Evolutionary conservation across 2,113 vertebrate genomes (phyloP).

Genomic region (Grammomys surdaster): DNA sequence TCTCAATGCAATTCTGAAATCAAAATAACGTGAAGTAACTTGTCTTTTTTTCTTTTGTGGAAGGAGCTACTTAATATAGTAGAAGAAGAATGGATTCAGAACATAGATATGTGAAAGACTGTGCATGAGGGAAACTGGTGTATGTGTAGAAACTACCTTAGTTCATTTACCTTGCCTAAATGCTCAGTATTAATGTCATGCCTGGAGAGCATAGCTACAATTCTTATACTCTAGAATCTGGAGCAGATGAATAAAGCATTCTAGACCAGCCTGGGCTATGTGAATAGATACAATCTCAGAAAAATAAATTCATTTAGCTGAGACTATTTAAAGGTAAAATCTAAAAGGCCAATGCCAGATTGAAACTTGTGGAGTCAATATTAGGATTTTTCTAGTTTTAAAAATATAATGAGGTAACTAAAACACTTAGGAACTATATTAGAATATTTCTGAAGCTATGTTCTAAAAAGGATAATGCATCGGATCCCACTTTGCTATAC

Average conservation of each 20-base stretch:
- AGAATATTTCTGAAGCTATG: not conserved
- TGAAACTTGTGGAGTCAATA: not conserved
- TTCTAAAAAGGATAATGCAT: not conserved
- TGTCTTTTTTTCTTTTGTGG: not conserved
- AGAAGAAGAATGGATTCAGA: not conserved
- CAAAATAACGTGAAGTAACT: not conserved
- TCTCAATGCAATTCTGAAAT: conserved; percentile 9
- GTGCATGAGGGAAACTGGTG: not conserved
- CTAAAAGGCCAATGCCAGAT: not conserved
- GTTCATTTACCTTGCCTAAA: not conserved
- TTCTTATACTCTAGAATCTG: not conserved
- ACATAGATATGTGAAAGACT: not conserved
- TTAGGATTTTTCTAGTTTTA: not conserved
- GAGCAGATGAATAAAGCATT: not conserved
- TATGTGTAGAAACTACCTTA: not conserved
- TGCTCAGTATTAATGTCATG: not conserved
- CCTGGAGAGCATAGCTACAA: not conserved
- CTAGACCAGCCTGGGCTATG: not conserved
- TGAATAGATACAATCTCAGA: not conserved
- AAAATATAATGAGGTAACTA: not conserved
- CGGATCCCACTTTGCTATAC: not conserved
- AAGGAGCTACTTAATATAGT: not conserved
- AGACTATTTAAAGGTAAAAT: not conserved
- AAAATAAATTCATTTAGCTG: not conserved
- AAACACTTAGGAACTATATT: conserved; percentile 28